A percentile compares a stretch with the other conserved stretches of the same genome.
phyloP scores from a whole-genome alignment of 2,888 invertebrate species.

The Pseudolycoriella hygida region DNA sequence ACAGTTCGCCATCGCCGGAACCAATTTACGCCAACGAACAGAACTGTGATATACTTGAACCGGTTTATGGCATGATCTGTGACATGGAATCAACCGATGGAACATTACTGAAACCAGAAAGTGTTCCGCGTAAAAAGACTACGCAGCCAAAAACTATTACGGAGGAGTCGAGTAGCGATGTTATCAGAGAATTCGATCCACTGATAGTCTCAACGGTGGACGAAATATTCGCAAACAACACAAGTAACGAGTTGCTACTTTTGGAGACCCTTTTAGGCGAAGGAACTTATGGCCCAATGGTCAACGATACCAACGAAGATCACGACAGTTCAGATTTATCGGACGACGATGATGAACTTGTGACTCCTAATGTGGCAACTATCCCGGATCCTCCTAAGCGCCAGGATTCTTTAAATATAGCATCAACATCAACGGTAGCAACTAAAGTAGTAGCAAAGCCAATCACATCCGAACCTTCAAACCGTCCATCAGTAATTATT shows the following conservation, averaged over 20 bases:
- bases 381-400: conserved; percentile 46
- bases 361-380: conserved; percentile 15
- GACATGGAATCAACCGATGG: conserved; percentile 17
- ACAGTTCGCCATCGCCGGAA: conserved; percentile 18
- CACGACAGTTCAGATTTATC: conserved; percentile 32
- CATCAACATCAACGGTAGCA: background rate
- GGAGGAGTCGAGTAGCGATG: conserved; percentile 25
- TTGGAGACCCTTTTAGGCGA: conserved; percentile 49
- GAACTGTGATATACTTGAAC: conserved; percentile 13
- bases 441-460: background rate
- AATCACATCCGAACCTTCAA: background rate
- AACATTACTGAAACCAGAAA: background rate
- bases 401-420: conserved; percentile 37
- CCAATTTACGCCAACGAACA: conserved; percentile 23
- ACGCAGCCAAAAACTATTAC: background rate
- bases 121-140: background rate
- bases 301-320: conserved; percentile 26
- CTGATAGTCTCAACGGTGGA: conserved; percentile 21
- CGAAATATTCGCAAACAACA: conserved; percentile 17
- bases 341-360: conserved; percentile 16
- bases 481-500: conserved; percentile 14
- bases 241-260: conserved; percentile 41
- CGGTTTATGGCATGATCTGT: conserved; percentile 24
- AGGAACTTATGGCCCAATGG: conserved; percentile 46
- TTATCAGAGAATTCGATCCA: conserved; percentile 61